These are phyloP conservation scores for Bactericera cockerelli DNA, from an alignment of 1,140 invertebrate genomes.

Conservation along the genomic window DNA sequence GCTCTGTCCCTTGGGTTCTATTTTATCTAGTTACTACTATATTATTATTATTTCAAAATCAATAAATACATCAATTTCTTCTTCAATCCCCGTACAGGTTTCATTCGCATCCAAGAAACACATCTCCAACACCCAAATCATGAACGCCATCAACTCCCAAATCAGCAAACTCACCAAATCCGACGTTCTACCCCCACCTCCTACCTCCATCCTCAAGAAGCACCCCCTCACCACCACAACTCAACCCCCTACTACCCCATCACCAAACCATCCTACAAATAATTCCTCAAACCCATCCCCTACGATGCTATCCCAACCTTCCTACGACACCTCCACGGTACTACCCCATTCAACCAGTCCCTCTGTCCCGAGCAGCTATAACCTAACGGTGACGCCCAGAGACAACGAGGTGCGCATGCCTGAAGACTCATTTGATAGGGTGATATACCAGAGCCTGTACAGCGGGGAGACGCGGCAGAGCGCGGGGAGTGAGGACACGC, in stretches of 20 bases:
- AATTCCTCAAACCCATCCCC: no score
- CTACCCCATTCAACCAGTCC: not conserved
- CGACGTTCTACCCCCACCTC: slow-evolving; percentile 9
- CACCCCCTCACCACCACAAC: not conserved
- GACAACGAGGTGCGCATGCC: not conserved
- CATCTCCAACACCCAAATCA: slow-evolving; percentile 15
- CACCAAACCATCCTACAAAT: no score
- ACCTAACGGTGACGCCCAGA: not conserved
- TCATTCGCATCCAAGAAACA: slow-evolving; percentile 22
- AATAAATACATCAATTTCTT: no score
- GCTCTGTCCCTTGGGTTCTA: no score
- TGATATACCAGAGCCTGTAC: not conserved
- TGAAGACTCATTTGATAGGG: slow-evolving; percentile 5
- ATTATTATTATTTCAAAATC: no score
- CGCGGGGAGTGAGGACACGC: not conserved
- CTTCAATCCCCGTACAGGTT: slow-evolving; percentile 33
- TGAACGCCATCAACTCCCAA: slow-evolving; percentile 14
- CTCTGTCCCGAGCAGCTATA: not conserved
- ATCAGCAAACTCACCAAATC: slow-evolving; percentile 13
- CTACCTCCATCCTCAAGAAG: slow-evolving; percentile 1
- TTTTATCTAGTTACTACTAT: no score
- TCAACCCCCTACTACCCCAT: not conserved
- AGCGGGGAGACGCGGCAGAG: slow-evolving; percentile 16
- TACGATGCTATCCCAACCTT: no score
- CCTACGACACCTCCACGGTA: not conserved